Base-by-base conservation (phyloP, 1,140 invertebrate species). In the Leptopilina boulardi region DNA sequence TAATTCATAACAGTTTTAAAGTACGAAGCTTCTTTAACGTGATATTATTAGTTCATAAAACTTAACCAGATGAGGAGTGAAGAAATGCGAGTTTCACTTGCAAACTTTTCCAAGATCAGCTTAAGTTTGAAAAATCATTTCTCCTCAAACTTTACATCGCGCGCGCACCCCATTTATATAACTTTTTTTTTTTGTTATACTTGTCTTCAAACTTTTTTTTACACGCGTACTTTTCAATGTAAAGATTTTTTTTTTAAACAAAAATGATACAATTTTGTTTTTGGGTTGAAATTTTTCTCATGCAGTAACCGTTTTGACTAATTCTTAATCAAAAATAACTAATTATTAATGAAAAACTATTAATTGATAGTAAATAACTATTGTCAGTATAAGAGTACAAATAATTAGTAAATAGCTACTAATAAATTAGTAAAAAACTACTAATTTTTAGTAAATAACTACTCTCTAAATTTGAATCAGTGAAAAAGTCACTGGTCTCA, bases 21-120 rank as follows among this genome's bases (percentile, higher is more conserved):
- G 15, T 66, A 30, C 10, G 56, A 23, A 66, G 56, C 8, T n/a
- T 15, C 21, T 30, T 66, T 66, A 66, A 66, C 26, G 56, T 66
- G 56, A 30, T 66, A 30, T 66, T 66, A 66, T 66, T 66, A 66
- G 56, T 66, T 66, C 23, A 66, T 34, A 66, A 66, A 66, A 66
- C 56, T 66, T 66, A 30, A 30, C 23, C 56, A 30, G 56, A 66
- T 66, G 23, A 66, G 23, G 56, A 66, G 23, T 66, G 56, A 66
- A 66, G 56, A 66, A 66, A 66, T 30, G 56, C 23, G 56, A 66
- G 56, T 66, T 66, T 66, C 23, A 66, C 13, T 34, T 66, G 23
- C 21, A 66, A 66, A 66, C 56, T 66, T 66, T 66, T 66, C 23
- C 56, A 66, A 66, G 56, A 66, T 66, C 56, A 66, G 13, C 56